Conservation (phyloP, 2,888 invertebrate species). For the Apamea epomidion region DNA sequence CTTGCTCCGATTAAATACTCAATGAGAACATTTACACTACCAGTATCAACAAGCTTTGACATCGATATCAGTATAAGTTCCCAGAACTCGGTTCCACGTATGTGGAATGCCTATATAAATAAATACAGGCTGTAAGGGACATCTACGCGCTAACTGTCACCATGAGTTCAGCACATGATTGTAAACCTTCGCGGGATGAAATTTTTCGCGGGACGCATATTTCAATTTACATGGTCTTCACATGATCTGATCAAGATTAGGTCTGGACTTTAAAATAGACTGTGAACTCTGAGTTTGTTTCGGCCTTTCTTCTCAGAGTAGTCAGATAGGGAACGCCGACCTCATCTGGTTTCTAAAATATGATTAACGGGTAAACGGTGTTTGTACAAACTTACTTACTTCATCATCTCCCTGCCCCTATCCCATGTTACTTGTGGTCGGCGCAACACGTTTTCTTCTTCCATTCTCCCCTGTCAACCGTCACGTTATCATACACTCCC, state of each 20-base stretch:
- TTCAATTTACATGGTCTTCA: background rate
- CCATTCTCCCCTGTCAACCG: no score
- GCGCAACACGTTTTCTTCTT: no score
- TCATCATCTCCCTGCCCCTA: no score
- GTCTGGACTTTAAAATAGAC: background rate
- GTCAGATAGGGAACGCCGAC: background rate
- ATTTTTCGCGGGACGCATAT: background rate
- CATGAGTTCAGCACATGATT: no score
- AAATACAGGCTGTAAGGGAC: background rate
- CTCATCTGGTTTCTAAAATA: no score
- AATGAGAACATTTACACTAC: constrained; percentile 33
- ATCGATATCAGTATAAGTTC: constrained; percentile 10
- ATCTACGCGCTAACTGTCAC: background rate
- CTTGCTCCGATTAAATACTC: constrained; percentile 41
- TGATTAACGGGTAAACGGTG: no score
- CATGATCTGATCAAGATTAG: background rate
- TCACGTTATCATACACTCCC: no score
- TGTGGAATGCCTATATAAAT: background rate
- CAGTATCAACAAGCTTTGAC: constrained; percentile 12
- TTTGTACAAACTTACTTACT: no score
- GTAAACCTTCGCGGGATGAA: no score
- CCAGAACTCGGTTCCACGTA: background rate
- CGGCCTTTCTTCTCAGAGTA: background rate
- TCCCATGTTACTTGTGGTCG: no score
- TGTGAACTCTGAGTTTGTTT: background rate